Conservation (phyloP, 92 coral and sea anemone genomes). For the Pocillopora meandrina region DNA sequence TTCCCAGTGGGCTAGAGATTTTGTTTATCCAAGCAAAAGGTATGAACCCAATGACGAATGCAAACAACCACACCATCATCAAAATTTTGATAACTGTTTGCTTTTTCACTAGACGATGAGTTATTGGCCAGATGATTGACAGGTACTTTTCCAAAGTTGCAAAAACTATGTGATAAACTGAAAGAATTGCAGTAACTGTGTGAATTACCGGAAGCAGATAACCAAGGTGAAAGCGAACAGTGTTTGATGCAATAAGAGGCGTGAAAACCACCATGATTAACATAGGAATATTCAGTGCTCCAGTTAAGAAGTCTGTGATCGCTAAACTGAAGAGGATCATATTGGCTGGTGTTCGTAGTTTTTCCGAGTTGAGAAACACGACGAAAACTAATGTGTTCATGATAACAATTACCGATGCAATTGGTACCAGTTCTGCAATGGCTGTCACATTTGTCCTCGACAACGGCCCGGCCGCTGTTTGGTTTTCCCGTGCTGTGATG, state of each 20-base stretch:
- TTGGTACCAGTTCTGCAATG: slow-evolving; percentile 42
- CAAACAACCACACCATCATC: slow-evolving; percentile 26
- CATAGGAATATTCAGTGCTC: slow-evolving; percentile 54
- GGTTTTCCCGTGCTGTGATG: neutral
- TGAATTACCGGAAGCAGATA: slow-evolving; percentile 28
- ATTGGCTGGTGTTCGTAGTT: slow-evolving; percentile 46
- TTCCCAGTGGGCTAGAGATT: neutral
- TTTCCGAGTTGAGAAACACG: slow-evolving; percentile 31
- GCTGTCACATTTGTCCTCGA: neutral
- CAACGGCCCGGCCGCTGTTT: neutral
- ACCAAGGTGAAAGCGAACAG: slow-evolving; percentile 28
- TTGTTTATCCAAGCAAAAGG: slow-evolving; percentile 40
- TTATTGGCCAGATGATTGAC: slow-evolving; percentile 44
- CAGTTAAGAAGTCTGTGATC: slow-evolving; percentile 54
- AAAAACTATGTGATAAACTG: slow-evolving; percentile 42
- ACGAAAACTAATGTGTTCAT: slow-evolving; percentile 45
- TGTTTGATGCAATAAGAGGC: neutral
- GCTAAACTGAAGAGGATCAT: slow-evolving; percentile 55
- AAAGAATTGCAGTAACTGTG: slow-evolving; percentile 31
- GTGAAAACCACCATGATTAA: slow-evolving; percentile 28
- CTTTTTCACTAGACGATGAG: slow-evolving; percentile 11
- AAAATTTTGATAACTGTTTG: slow-evolving; percentile 8
- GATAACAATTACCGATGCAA: slow-evolving; percentile 29
- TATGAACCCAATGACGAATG: slow-evolving; percentile 18
- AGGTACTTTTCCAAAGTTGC: slow-evolving; percentile 46